Evolutionary conservation across 2,797 vertebrate genomes (phyloP), one percentile per base, ranked within the genome.

Genomic region (Myiotriccus ornatus): DNA sequence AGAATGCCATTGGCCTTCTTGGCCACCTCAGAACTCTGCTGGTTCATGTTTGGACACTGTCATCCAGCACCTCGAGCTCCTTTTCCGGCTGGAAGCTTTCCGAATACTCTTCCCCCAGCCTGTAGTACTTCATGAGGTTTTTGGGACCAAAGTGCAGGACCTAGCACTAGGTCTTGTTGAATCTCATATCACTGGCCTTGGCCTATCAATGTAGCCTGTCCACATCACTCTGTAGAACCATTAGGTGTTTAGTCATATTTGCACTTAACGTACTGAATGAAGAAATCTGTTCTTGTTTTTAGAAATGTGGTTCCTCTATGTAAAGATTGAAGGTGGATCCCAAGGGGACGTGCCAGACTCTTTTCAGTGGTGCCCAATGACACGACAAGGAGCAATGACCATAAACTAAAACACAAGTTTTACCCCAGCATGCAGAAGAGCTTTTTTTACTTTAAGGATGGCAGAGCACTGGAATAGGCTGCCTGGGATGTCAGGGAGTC

Each of bases 21-120:
- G 47, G 8, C 25, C 18, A 12, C 43, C 6, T 46, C 10, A 13
- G 3, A 22, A 44, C 7, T 24, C 2, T 64, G 1, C 2, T 1
- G 3, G 25, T 14, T 68, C 15, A 6, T 9, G 4, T 43, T 55
- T n/a, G 27, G 17, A 7, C 0, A 0, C 5, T 25, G 4, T 11
- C 1, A 3, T 9, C 4, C 18, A 60, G 1, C 27, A 44, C 1
- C 2, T 7, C 2, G 11, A 67, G 7, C 25, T 65, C 20, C 11
- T 49, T 70, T 49, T 41, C 32, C 0, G 0, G 3, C 1, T 1
- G 12, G 12, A 4, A 52, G 12, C 5, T 69, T 52, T 81, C 17
- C 16, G 28, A 5, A 6, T 18, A 35, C 37, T 35, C 19, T 32
- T 73, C 8, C 18, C 39, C 8, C 16, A 14, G 9, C 8, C 43